Evolutionary conservation across 2,113 vertebrate genomes (phyloP).

Genomic region (Alethe diademata): DNA sequence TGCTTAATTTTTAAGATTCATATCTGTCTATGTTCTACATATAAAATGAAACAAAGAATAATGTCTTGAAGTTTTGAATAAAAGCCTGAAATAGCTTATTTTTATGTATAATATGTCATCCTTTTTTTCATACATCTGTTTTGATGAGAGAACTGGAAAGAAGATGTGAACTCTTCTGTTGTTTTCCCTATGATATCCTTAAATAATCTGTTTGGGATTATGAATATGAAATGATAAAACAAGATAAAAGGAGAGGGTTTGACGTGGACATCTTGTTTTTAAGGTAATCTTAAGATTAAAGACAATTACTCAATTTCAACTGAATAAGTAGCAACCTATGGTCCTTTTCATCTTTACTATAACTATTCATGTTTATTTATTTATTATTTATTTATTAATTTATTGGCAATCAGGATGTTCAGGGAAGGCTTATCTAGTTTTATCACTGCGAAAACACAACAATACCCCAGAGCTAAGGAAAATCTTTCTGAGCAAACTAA

Average conservation of each 20-base stretch:
- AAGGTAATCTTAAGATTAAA: neutral
- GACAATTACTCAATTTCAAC: neutral
- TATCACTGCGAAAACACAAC: neutral
- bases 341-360: rapidly evolving
- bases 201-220: neutral
- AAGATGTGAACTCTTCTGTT: neutral
- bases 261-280: rapidly evolving
- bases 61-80: neutral
- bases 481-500: neutral
- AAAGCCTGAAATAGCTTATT: neutral
- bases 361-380: neutral
- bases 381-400: neutral
- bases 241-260: neutral
- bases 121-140: neutral
- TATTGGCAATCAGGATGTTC: neutral
- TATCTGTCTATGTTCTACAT: neutral
- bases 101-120: neutral
- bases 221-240: neutral
- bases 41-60: neutral
- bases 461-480: neutral
- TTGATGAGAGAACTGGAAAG: neutral
- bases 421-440: neutral
- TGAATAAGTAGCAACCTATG: neutral
- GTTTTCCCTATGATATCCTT: neutral
- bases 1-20: neutral